Evolutionary conservation across 2,797 vertebrate species (phyloP), one percentile per base, ranked within the genome.

Genomic region (Lithobates sylvaticus): DNA sequence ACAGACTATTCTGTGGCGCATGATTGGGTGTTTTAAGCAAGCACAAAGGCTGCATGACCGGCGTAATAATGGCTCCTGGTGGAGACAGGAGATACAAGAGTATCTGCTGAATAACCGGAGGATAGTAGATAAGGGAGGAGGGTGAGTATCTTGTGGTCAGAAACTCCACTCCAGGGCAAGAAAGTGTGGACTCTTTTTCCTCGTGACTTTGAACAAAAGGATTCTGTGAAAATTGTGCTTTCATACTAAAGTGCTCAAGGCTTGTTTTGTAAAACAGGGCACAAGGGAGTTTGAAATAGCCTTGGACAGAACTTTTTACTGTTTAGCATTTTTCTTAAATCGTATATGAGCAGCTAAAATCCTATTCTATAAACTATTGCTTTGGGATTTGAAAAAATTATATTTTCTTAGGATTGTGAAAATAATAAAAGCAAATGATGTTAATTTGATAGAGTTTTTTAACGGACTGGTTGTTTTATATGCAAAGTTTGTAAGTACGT

Each of bases 111-210:
- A 29, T 78, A 42, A 67, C 27, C n/a, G 23, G 64, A 36, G 42
- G 23, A 42, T 29, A 44, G 76, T 39, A 65, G 58, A 78, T 29
- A 26, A 78, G 21, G 76, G 76, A 65, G 76, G 61, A 78, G 61
- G 76, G 61, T 61, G 36, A 78, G 61, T n/a, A 44, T 67, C 67
- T 78, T 78, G 61, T 26, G 27, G 18, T 42, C 26, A 78, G 58
- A 78, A 18, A 29, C 34, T 21, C 7, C 76, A 42, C 76, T 78
- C 76, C 76, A 67, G 76, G 76, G 76, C 76, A 78, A 13, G n/a
- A 78, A 78, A 78, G 76, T 78, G 76, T 67, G 61, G 76, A 26
- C 29, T 47, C 23, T 44, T 67, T 67, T 77, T 67, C 58, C 69
- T 65, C 7, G 32, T 65, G 23, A 18, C 23, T 67, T 67, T 32